Evolutionary conservation across 2,113 vertebrate species (phyloP).

Genomic region (Larimichthys polyactis): DNA sequence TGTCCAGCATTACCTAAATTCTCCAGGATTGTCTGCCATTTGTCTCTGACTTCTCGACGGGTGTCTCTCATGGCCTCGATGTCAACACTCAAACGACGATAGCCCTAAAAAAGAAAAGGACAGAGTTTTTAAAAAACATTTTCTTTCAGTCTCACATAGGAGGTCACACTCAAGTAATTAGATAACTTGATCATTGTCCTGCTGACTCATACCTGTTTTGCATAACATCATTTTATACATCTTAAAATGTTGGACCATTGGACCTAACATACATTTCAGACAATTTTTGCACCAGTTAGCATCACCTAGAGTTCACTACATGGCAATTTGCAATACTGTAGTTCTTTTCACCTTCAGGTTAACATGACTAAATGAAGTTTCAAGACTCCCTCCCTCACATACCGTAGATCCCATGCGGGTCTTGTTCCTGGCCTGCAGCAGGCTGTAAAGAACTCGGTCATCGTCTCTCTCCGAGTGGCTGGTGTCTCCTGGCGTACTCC

Average conservation of each 20-base stretch:
- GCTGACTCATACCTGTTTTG: not conserved
- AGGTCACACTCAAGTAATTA: not conserved
- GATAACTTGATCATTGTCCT: not conserved
- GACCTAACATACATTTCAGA: not conserved
- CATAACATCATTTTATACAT: not conserved
- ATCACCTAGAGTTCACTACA: not conserved
- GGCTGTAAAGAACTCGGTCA: slow-evolving; percentile 82
- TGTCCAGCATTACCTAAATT: slow-evolving; percentile 80
- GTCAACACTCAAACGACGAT: slow-evolving; percentile 87
- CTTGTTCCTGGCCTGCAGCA: slow-evolving; percentile 84
- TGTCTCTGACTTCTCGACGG: slow-evolving; percentile 85
- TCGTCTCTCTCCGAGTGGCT: slow-evolving; percentile 87
- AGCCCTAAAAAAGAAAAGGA: slow-evolving; percentile 76
- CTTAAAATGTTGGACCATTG: not conserved
- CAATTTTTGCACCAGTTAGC: not conserved
- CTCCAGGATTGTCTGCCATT: slow-evolving; percentile 87
- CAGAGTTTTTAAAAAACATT: not conserved
- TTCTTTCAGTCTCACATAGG: not conserved
- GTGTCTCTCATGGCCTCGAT: slow-evolving; percentile 88
- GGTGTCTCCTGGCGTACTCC: slow-evolving; percentile 86
- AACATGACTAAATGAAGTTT: not conserved
- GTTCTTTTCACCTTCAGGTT: not conserved
- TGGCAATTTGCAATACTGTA: not conserved
- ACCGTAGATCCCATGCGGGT: slow-evolving; percentile 86
- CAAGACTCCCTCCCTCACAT: not conserved